phyloP scores from a whole-genome alignment of 2,113 vertebrate species.

The Bungarus multicinctus region DNA sequence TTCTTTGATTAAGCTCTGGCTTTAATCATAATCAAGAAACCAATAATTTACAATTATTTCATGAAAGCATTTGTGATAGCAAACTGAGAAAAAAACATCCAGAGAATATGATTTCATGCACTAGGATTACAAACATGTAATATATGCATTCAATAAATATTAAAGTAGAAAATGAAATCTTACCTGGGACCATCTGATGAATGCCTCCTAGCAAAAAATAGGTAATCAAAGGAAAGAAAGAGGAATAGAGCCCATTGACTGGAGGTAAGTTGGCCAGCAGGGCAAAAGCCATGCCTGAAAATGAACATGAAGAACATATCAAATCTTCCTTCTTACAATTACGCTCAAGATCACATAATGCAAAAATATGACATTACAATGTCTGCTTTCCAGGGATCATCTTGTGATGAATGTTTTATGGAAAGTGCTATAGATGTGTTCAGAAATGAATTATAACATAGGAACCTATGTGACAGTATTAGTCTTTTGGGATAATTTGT shows the following conservation, averaged over 20 bases:
- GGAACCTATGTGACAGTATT: neutral
- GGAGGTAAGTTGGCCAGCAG: conserved; percentile 89
- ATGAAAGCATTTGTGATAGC: neutral
- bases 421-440: too few relatives aligned
- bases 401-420: neutral
- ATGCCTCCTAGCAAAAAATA: conserved; percentile 89
- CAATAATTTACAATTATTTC: neutral
- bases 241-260: conserved; percentile 91
- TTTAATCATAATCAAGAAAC: neutral
- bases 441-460: neutral
- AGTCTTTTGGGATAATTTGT: neutral
- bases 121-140: neutral
- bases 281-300: conserved; percentile 88
- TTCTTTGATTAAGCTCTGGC: neutral
- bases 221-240: conserved; percentile 86
- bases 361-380: neutral
- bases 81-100: neutral
- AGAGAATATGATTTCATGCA: neutral
- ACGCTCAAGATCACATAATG: neutral
- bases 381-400: neutral
- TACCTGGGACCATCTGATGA: conserved; percentile 95
- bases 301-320: neutral
- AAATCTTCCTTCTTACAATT: neutral
- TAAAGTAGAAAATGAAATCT: conserved; percentile 20
- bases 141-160: neutral